A percentile compares a stretch with the other conserved stretches of the same genome.
Evolutionary conservation across 1,140 invertebrate genomes (phyloP).

Genomic region (Eriosoma lanigerum): DNA sequence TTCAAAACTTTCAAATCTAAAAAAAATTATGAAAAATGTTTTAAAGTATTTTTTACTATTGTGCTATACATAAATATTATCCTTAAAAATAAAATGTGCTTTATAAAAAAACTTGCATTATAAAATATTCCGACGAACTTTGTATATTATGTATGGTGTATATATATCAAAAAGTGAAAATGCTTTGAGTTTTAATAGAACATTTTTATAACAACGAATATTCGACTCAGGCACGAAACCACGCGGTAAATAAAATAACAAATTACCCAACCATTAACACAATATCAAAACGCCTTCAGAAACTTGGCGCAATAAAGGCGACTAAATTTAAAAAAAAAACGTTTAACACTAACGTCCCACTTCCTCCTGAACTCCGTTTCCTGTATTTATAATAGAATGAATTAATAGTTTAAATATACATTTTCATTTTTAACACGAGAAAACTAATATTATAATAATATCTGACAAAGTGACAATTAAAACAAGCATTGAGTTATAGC

Average conservation of each 20-base stretch:
- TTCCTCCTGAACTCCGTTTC: conserved; percentile 14
- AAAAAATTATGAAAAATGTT: no score
- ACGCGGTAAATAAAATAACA: not conserved
- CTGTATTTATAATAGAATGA: conserved; percentile 31
- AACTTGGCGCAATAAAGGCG: not conserved
- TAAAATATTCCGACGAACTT: no score
- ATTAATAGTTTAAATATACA: conserved; percentile 2
- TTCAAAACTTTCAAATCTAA: no score
- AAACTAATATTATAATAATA: no score
- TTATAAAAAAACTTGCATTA: no score
- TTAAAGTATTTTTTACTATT: no score
- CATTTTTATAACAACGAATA: not conserved
- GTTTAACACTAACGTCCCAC: not conserved
- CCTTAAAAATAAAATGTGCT: no score
- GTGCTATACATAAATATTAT: no score
- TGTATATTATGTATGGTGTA: no score
- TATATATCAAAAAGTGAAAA: no score
- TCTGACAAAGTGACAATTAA: not conserved
- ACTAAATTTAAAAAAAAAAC: conserved; percentile 37
- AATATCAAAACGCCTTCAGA: not conserved
- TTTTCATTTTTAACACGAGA: not conserved
- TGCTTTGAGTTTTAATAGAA: no score
- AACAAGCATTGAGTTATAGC: no score
- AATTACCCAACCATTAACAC: not conserved
- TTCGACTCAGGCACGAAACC: not conserved